Evolutionary conservation across 2,113 vertebrate genomes (phyloP), one percentile per base, ranked within the genome.

Genomic region (Sylvia atricapilla): DNA sequence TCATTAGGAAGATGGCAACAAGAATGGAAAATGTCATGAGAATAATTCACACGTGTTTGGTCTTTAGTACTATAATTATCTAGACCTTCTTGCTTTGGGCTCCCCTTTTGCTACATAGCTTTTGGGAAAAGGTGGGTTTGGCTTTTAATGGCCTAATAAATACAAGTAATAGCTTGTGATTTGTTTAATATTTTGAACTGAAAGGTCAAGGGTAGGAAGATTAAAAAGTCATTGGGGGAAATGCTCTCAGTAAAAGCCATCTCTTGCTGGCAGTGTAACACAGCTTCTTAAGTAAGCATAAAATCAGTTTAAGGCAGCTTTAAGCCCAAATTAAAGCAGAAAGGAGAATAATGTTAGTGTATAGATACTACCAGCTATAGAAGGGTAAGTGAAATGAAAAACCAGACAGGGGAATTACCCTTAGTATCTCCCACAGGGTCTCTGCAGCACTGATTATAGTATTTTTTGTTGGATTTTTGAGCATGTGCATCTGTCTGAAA

Each of bases 121-220:
- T 93, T 82, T 93, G 60, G 46, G 39, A 87, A 68, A 47, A 85
- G 35, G 84, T 73, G 66, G 63, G 33, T 89, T 94, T 79, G 74
- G 53, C 74, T 97, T 96, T 93, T 93, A 94, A 77, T 84, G 60
- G 56, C 77, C 70, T 96, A 95, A 97, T 95, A 96, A 97, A 92
- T 92, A 86, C 67, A 76, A 84, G 92, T 92, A 89, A 96, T 95
- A 92, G 74, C 93, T 95, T 95, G 87, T 91, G 93, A 96, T 92
- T 94, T 96, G 85, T 95, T 97, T 97, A 96, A 97, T 97, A 96
- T 96, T 95, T 96, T 92, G 93, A 87, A 94, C 87, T 46, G 74
- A 94, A 97, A 96, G 94, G 95, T 96, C 96, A 97, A 95, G 91
- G 86, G 56, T 90, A 93, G 86, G n/a, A 76, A 96, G 89, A 96